Evolutionary conservation across 2,797 vertebrate genomes (phyloP), one percentile per base, ranked within the genome.

Genomic region (Myoxocephalus aenaeus): DNA sequence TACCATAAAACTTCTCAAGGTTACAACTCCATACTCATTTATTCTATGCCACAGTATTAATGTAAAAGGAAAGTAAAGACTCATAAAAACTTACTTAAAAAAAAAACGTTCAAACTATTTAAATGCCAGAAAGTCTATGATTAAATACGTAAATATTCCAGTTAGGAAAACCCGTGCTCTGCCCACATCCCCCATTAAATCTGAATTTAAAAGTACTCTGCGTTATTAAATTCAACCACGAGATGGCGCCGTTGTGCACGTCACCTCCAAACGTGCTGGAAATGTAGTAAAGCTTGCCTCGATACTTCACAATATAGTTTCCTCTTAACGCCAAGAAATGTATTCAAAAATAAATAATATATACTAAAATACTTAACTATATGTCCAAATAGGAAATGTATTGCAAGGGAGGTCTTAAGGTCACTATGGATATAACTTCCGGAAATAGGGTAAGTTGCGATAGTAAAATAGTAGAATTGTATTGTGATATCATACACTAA

Each of bases 231-330:
- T 9, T 54, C 42, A 1, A 12, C 83, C 90, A 75, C 70, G 8
- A 18, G 86, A 29, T 18, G 86, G 61, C 59, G 67, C 42, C 34
- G 0, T 71, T 58, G n/a, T 0, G 2, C 66, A 2, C 5, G 20
- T 56, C 7, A 13, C 44, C n/a, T 62, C 44, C 78, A 66, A 44
- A 22, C 25, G 17, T 8, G 22, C 42, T 15, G 32, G 1, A 29
- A 13, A 0, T 25, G 20, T 48, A 40, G 44, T 77, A 18, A 88
- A 86, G 59, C 3, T 44, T 14, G 4, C 44, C 0, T 29, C 2
- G 2, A 65, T 32, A 2, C 2, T 12, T 4, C 18, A 50, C 17
- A 1, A 4, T 9, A 6, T 5, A 6, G 20, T 40, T 86, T 83
- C 75, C 79, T 38, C 12, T 70, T 81, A 36, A 8, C 10, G 0